Percentiles rank a stretch among this genome's conserved stretches.
These are phyloP conservation scores for Syngnathus scovelli DNA, from an alignment of 2,113 vertebrate species.

Conservation along the genomic window DNA sequence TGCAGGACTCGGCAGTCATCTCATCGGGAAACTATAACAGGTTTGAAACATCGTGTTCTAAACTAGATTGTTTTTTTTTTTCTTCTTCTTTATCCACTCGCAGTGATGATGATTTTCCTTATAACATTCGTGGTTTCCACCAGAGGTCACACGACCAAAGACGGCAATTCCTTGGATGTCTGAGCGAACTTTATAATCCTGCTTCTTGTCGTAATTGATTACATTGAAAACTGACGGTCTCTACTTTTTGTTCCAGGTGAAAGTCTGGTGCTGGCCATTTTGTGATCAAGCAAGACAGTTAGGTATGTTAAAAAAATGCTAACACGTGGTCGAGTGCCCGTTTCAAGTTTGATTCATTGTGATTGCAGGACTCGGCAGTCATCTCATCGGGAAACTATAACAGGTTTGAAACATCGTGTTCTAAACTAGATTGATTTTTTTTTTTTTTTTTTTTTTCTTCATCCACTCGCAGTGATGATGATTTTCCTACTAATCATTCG, in stretches of 20 bases:
- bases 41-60: not conserved
- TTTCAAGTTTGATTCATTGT: not conserved
- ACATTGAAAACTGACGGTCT: not conserved
- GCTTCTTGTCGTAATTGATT: not conserved
- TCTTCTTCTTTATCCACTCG: not conserved
- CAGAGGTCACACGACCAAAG: constrained; percentile 42
- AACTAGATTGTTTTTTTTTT: not conserved
- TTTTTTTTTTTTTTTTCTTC: too few species aligned
- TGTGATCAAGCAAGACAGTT: not conserved
- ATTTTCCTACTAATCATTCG: too few species aligned
- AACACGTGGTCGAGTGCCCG: not conserved
- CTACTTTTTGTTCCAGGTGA: not conserved
- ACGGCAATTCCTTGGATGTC: constrained; percentile 49
- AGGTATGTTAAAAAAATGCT: not conserved
- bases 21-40: not conserved
- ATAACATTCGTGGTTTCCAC: constrained; percentile 56
- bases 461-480: constrained; percentile 41
- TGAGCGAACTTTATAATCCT: not conserved
- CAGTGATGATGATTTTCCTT: constrained; percentile 59
- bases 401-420: not conserved
- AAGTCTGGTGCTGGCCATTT: not conserved
- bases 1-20: not conserved
- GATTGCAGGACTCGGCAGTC: not conserved
- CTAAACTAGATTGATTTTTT: not conserved
- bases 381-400: not conserved